Evolutionary conservation across 1,140 invertebrate genomes (phyloP).

Genomic region (Caenorhabditis latens): DNA sequence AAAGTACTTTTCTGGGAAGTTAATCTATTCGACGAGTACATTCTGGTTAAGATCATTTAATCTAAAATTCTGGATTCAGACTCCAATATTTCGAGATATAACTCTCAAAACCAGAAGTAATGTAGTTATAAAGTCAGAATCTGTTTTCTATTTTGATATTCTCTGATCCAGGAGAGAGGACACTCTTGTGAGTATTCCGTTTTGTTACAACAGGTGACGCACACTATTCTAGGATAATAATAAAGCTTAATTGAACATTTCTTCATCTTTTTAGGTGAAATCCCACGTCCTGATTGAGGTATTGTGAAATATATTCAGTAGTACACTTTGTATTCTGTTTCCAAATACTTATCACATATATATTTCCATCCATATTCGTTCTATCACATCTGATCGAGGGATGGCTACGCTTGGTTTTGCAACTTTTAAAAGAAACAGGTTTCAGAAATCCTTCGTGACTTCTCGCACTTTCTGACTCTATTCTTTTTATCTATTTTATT

Average conservation of each 20-base stretch:
- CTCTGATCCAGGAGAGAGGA: background rate
- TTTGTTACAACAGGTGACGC: background rate
- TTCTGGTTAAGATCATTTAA: background rate
- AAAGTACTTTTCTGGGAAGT: background rate
- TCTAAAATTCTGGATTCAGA: background rate
- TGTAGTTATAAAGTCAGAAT: background rate
- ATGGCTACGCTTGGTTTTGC: background rate
- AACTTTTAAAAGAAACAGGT: background rate
- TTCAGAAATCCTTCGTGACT: background rate
- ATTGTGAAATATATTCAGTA: background rate
- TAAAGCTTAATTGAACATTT: slow-evolving; percentile 39
- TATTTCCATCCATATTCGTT: background rate
- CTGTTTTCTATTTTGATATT: background rate
- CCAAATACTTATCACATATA: too few relatives aligned
- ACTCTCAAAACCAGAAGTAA: background rate
- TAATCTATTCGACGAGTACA: background rate
- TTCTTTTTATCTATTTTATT: slow-evolving; percentile 34
- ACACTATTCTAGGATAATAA: background rate
- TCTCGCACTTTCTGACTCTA: background rate
- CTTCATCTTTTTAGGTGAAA: background rate
- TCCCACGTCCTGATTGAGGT: background rate
- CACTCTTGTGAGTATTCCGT: background rate
- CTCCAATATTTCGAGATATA: background rate
- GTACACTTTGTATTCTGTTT: background rate
- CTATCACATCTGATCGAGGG: background rate